phyloP scores from a whole-genome alignment of 2,888 invertebrate genomes.

The Microctonus hyperodae region DNA sequence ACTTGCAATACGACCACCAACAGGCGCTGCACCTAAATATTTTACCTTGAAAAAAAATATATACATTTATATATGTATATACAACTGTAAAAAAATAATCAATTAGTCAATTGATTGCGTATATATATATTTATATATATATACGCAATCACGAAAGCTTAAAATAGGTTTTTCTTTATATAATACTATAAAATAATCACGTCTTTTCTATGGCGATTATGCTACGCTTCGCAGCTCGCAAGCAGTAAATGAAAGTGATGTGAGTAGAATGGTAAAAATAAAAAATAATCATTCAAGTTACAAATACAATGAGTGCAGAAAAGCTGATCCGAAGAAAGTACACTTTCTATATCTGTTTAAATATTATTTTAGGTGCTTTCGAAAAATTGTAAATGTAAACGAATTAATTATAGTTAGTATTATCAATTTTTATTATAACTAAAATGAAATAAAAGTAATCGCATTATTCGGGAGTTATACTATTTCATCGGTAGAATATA shows the following conservation, averaged over 20 bases:
- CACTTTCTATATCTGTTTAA: constrained; percentile 23
- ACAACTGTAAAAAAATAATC: too few species aligned
- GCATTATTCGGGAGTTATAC: neutral
- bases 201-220: constrained; percentile 34
- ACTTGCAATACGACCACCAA: constrained; percentile 82
- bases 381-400: neutral
- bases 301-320: constrained; percentile 9
- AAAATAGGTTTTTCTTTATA: constrained; percentile 26
- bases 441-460: neutral
- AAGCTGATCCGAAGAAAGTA: constrained; percentile 25
- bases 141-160: neutral
- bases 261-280: constrained; percentile 2
- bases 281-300: neutral
- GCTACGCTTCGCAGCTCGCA: constrained; percentile 43
- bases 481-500: neutral
- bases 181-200: constrained; percentile 19
- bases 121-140: neutral
- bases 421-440: neutral
- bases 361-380: constrained; percentile 17
- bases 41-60: constrained; percentile 67
- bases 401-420: neutral
- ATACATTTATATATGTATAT: neutral
- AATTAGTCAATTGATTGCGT: too few species aligned
- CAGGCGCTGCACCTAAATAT: constrained; percentile 81
- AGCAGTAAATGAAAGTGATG: constrained; percentile 53